Percentiles rank a stretch among this genome's conserved stretches.
phyloP scores from a whole-genome alignment of 1,140 invertebrate genomes.

The Archegozetes longisetosus region DNA sequence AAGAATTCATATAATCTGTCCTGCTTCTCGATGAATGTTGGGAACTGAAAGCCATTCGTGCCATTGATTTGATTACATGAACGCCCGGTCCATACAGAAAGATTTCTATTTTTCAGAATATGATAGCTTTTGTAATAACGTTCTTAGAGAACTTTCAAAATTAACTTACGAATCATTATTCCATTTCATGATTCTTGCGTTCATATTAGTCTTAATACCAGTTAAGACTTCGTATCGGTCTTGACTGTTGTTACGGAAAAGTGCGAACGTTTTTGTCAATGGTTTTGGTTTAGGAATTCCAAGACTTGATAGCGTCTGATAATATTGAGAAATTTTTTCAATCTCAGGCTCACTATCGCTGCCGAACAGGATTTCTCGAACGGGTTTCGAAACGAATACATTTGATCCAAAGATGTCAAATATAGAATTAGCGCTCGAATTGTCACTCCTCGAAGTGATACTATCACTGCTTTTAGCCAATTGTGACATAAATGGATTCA shows the following conservation, averaged over 20 bases:
- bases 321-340: background rate
- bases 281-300: background rate
- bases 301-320: background rate
- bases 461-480: background rate
- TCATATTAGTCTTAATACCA: background rate
- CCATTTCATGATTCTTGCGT: background rate
- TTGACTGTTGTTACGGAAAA: background rate
- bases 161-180: background rate
- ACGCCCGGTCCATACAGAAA: constrained; percentile 15
- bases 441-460: background rate
- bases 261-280: background rate
- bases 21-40: background rate
- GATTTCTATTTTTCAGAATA: constrained; percentile 1
- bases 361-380: background rate
- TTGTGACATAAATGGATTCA: background rate
- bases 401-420: background rate
- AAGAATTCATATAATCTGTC: constrained; percentile 3
- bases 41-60: constrained; percentile 13
- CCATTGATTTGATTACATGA: constrained; percentile 20
- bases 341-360: background rate
- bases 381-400: background rate
- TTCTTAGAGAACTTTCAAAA: no score
- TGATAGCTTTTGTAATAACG: no score
- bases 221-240: background rate
- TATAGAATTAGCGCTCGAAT: background rate